phyloP scores from a whole-genome alignment of 2,113 vertebrate genomes.

The Pristiophorus japonicus region DNA sequence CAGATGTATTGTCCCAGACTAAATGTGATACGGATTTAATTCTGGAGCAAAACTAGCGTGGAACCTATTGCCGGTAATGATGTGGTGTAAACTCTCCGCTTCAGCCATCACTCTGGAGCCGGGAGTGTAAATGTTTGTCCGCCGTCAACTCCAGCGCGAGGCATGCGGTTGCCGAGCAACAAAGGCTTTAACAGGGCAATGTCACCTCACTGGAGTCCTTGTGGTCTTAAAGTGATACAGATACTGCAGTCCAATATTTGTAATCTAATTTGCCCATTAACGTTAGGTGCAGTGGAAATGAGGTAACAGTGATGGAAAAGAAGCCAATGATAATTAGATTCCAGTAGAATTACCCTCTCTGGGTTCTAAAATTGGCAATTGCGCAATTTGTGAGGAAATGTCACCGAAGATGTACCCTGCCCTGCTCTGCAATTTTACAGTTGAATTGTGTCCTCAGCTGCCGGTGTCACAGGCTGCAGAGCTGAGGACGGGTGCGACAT shows the following conservation, averaged over 20 bases:
- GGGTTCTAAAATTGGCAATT: background rate
- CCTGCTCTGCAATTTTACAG: background rate
- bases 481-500: background rate
- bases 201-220: constrained; percentile 22
- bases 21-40: background rate
- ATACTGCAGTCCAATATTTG: constrained; percentile 1
- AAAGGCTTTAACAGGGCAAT: background rate
- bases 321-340: background rate
- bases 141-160: background rate
- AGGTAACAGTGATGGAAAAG: background rate
- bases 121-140: constrained; percentile 17
- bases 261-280: background rate
- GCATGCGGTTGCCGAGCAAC: constrained; percentile 21
- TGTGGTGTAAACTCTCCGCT: background rate
- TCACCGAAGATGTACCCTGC: background rate
- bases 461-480: background rate
- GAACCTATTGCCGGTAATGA: background rate
- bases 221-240: background rate
- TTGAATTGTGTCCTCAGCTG: background rate
- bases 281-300: background rate
- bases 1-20: background rate
- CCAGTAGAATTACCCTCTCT: background rate
- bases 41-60: background rate
- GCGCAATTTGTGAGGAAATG: background rate
- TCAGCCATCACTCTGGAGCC: background rate